Percentiles rank a stretch among this genome's conserved stretches.
Evolutionary conservation across 2,797 vertebrate species (phyloP).

Genomic region (Rhinophrynus dorsalis): DNA sequence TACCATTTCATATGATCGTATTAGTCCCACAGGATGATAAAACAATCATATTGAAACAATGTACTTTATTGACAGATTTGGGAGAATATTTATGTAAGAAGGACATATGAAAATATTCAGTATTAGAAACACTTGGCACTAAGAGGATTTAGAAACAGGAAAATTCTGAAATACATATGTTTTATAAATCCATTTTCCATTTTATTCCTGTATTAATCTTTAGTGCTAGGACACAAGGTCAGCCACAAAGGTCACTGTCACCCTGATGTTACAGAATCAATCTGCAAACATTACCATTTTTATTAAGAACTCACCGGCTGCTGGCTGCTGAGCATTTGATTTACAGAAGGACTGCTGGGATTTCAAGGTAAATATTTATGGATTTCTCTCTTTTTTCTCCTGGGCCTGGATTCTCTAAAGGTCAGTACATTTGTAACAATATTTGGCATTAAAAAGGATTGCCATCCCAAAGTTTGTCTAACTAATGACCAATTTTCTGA

Average conservation of each 20-base stretch:
- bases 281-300: constrained; percentile 50
- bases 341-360: constrained; percentile 17
- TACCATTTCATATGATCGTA: background rate
- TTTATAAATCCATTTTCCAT: constrained; percentile 22
- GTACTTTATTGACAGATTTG: background rate
- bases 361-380: constrained; percentile 39
- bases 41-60: background rate
- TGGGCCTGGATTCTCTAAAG: constrained; percentile 7
- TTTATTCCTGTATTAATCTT: constrained; percentile 24
- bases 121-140: too few species aligned
- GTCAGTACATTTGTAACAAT: constrained; percentile 1
- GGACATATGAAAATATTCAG: too few species aligned
- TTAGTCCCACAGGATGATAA: background rate
- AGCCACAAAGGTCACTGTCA: constrained; percentile 20
- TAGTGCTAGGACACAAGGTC: constrained; percentile 40
- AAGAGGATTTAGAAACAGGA: background rate
- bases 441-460: background rate
- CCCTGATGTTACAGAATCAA: constrained; percentile 36
- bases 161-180: constrained; percentile 10
- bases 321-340: constrained; percentile 33
- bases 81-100: too few species aligned
- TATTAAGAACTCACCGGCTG: constrained; percentile 29
- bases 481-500: background rate
- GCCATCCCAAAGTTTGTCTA: background rate
- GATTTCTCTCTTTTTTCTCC: constrained; percentile 16